Evolutionary conservation across 2,888 invertebrate genomes (phyloP).

Genomic region (Physocephala rufipes): DNA sequence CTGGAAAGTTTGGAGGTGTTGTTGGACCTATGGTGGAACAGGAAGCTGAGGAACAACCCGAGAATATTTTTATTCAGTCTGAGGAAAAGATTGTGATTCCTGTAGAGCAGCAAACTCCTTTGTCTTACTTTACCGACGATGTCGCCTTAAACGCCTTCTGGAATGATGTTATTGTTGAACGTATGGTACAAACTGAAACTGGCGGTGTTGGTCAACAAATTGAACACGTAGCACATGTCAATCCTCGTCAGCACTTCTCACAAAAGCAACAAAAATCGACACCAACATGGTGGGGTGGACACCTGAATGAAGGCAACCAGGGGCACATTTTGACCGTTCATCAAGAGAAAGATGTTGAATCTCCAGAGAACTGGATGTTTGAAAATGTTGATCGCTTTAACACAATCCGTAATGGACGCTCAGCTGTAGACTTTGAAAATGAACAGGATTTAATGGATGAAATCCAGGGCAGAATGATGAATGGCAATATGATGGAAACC

Average conservation of each 20-base stretch:
- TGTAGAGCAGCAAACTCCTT: constrained; percentile 27
- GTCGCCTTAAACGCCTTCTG: constrained; percentile 50
- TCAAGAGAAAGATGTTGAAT: background rate
- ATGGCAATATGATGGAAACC: background rate
- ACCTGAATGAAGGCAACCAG: background rate
- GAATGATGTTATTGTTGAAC: constrained; percentile 47
- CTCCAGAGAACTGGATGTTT: background rate
- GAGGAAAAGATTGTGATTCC: constrained; percentile 36
- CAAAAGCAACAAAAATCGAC: background rate
- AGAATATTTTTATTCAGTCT: background rate
- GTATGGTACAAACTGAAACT: constrained; percentile 39
- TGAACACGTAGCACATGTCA: constrained; percentile 28
- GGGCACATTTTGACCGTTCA: background rate
- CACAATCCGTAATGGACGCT: constrained; percentile 24
- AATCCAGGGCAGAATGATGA: background rate
- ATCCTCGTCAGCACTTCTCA: constrained; percentile 15
- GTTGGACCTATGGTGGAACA: background rate
- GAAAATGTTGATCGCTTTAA: background rate
- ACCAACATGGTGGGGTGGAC: background rate
- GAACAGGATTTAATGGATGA: background rate
- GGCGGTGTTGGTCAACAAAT: constrained; percentile 18
- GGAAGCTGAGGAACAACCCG: background rate
- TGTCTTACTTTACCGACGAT: constrained; percentile 45
- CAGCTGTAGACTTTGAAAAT: constrained; percentile 6
- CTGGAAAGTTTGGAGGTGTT: background rate